Conservation (phyloP, 1,140 invertebrate species). For the Drosophila sp. region DNA sequence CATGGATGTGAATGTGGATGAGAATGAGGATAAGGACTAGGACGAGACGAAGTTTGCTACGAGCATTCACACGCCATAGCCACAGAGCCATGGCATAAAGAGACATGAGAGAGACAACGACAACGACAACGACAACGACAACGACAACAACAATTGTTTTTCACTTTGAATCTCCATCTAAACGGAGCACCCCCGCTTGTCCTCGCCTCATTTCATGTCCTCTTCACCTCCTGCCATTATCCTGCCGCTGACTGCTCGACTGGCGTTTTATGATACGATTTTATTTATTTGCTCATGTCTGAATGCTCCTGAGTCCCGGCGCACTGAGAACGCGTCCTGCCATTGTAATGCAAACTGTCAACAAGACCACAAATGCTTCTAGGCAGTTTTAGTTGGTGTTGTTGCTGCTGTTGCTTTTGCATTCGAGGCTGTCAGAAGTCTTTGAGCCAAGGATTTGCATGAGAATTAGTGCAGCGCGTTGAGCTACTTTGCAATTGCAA, state of each 20-base stretch:
- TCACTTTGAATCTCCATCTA: constrained; percentile 60
- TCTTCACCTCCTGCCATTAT: constrained; percentile 12
- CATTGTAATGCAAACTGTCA: constrained; percentile 80
- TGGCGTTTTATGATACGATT: constrained; percentile 75
- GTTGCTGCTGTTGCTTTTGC: constrained; percentile 38
- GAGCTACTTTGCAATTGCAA: constrained; percentile 54
- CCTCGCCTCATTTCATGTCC: not conserved
- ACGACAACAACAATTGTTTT: constrained; percentile 68
- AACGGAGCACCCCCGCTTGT: constrained; percentile 18
- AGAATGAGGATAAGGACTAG: too few species aligned
- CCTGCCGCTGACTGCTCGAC: constrained; percentile 31
- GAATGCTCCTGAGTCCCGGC: constrained; percentile 33
- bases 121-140: constrained; percentile 10
- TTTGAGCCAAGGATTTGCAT: constrained; percentile 45
- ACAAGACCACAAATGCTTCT: constrained; percentile 67
- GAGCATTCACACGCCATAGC: constrained; percentile 78
- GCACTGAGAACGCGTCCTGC: constrained; percentile 60
- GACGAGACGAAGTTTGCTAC: constrained; percentile 63
- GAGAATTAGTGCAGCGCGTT: constrained; percentile 66
- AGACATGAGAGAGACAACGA: constrained; percentile 61
- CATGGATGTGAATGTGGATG: not conserved
- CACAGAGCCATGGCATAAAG: constrained; percentile 60
- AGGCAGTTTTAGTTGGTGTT: constrained; percentile 47
- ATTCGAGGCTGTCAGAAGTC: constrained; percentile 47
- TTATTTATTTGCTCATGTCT: constrained; percentile 73